These are phyloP conservation scores for Rhinoraja longicauda DNA, from an alignment of 2,797 vertebrate genomes.

Conservation along the genomic window DNA sequence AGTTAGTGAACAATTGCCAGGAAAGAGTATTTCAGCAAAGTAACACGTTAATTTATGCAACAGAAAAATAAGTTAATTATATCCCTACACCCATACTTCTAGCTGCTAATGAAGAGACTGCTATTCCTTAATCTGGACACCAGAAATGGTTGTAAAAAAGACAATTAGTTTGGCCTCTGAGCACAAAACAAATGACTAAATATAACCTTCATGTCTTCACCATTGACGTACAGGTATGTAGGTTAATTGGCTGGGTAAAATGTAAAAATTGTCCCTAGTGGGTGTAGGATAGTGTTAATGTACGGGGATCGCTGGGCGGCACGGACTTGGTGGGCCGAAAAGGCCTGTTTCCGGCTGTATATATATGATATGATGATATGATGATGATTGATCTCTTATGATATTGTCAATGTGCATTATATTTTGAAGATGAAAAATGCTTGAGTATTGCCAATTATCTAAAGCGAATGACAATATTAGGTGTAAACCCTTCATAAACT, in stretches of 20 bases:
- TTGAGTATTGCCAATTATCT: not conserved
- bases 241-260: too few relatives aligned
- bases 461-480: not conserved
- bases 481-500: not conserved
- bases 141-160: not conserved
- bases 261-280: too few relatives aligned
- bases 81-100: not conserved
- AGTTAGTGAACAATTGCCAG: not conserved
- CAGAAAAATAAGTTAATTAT: not conserved
- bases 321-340: too few relatives aligned
- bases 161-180: not conserved
- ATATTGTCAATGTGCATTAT: not conserved
- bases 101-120: not conserved
- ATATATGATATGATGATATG: too few relatives aligned
- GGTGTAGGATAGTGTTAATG: too few relatives aligned
- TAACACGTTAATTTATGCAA: not conserved
- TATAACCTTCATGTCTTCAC: not conserved
- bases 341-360: too few relatives aligned
- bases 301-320: too few relatives aligned
- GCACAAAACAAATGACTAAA: not conserved
- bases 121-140: not conserved
- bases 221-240: too few relatives aligned
- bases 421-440: not conserved
- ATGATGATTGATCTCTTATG: not conserved
- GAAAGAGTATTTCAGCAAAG: not conserved